Evolutionary conservation across 2,888 invertebrate species (phyloP), one percentile per base, ranked within the genome.

Genomic region (Alitta virens): DNA sequence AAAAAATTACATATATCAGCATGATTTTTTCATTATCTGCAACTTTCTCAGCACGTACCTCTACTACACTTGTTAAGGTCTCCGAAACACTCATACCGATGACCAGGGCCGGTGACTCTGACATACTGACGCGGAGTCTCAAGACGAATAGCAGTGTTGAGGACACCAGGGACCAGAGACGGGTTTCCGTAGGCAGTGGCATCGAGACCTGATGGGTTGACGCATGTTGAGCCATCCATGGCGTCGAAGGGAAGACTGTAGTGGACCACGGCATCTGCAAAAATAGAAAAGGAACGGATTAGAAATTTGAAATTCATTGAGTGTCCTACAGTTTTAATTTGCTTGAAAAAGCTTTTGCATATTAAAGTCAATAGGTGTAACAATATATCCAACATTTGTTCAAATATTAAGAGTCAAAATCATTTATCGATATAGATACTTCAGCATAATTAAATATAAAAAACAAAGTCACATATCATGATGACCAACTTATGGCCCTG

Each of bases 211-310:
- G 79, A 79, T 2, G 77, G 77, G 62, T 79, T 80, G 42, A 70
- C 62, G 0, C 78, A 53, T 2, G 66, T 68, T 25, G 60, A 65
- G 0, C 70, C 71, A 3, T 62, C 49, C 18, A 78, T 62, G 0
- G 56, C 50, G 68, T 80, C 79, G 77, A 80, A 78, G 0, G 80
- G 79, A 14, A 80, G 68, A 27, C 72, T 68, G 68, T 80, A 80
- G 53, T 72, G 69, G 5, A 71, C 74, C 46, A 66, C 66, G 1
- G 62, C 50, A 60, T 71, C 75, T 77, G 75, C 33, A 27, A 38
- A 63, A 56, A 16, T 46, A n/a, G 3, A 46, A n/a, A 9, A n/a
- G n/a, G n/a, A n/a, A n/a, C n/a, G n/a, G n/a, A n/a, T n/a, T n/a
- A n/a, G n/a, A n/a, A n/a, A n/a, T n/a, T n/a, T n/a, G n/a, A n/a